Evolutionary conservation across 2,797 vertebrate genomes (phyloP), one percentile per base, ranked within the genome.

Genomic region (Petrocephalus sullivani): DNA sequence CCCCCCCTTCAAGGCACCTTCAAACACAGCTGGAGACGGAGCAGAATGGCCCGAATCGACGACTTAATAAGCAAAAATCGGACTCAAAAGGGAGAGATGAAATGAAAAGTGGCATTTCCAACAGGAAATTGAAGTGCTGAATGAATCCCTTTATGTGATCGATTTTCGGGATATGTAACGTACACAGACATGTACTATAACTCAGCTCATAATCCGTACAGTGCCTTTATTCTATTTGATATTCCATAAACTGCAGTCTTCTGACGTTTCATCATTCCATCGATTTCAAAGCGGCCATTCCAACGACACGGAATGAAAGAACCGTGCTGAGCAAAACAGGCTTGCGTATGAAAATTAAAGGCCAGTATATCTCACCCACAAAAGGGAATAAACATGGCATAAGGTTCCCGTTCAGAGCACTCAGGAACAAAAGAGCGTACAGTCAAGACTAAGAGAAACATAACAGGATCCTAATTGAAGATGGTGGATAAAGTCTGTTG

Each of bases 1-100:
- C 1, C 60, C 3, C n/a, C 21, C 14, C 86, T 53, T 89, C 89
- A 88, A 10, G 49, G 71, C 89, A 16, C 88, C 88, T 82, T 86
- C 71, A 90, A 91, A 91, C 88, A 86, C 61, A 91, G 78, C 86
- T 10, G 56, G 14, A 54, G 89, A 91, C 89, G 82, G 83, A 21
- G 37, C 82, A 60, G 89, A 90, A 92, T 89, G 87, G 87, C 82
- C 67, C 41, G 91, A 93, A 93, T 91, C 51, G 90, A 90, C 85
- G 92, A 94, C 87, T 90, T 64, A 93, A 92, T 92, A 91, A 92
- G 90, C 88, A 89, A 53, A 14, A 92, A 92, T 92, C 89, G 83
- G 90, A 58, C 78, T 53, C 14, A 58, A 19, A 64, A 87, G 64
- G 23, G 90, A 89, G 60, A n/a, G 86, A 89, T 88, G 88, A 88